phyloP scores from a whole-genome alignment of 1,140 invertebrate genomes.

The Aphidius ervi region DNA sequence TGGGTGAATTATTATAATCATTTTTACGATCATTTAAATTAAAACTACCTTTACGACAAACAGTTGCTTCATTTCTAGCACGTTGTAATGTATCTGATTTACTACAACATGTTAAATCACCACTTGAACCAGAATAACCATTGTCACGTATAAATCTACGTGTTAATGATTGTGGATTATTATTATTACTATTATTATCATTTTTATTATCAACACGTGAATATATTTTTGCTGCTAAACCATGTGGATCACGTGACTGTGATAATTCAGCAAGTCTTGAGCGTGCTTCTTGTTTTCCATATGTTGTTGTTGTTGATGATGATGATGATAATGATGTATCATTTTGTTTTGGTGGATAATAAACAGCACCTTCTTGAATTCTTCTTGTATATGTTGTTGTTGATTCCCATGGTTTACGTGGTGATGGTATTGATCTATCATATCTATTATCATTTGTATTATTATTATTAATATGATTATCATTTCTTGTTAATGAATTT shows the following conservation, averaged over 20 bases:
- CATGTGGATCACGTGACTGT: not conserved
- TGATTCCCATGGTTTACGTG: slow-evolving; percentile 7
- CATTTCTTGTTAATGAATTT: not conserved
- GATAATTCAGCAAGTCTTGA: not conserved
- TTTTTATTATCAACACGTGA: slow-evolving; percentile 15
- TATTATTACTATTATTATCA: not conserved
- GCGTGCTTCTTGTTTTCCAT: no score
- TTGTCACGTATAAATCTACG: slow-evolving; percentile 32
- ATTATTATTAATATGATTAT: no score
- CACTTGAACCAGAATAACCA: slow-evolving; percentile 37
- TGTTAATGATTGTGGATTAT: slow-evolving; percentile 11
- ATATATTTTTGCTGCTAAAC: slow-evolving; percentile 12
- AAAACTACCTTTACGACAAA: slow-evolving; percentile 43
- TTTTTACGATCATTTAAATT: slow-evolving; percentile 33
- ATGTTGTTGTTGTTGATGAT: no score
- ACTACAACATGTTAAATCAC: slow-evolving; percentile 31
- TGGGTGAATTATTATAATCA: slow-evolving; percentile 38
- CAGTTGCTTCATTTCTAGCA: slow-evolving; percentile 30
- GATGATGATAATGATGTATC: slow-evolving; percentile 4
- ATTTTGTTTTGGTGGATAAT: slow-evolving; percentile 25
- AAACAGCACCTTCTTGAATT: slow-evolving; percentile 22
- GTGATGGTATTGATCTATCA: not conserved
- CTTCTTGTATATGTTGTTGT: slow-evolving; percentile 22
- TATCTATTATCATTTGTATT: not conserved
- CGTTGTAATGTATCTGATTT: slow-evolving; percentile 34